Percentiles rank a stretch among this genome's conserved stretches.
These are phyloP conservation scores for Stichodactyla mertensii DNA, from an alignment of 64 coral and sea anemone genomes.

Conservation along the genomic window DNA sequence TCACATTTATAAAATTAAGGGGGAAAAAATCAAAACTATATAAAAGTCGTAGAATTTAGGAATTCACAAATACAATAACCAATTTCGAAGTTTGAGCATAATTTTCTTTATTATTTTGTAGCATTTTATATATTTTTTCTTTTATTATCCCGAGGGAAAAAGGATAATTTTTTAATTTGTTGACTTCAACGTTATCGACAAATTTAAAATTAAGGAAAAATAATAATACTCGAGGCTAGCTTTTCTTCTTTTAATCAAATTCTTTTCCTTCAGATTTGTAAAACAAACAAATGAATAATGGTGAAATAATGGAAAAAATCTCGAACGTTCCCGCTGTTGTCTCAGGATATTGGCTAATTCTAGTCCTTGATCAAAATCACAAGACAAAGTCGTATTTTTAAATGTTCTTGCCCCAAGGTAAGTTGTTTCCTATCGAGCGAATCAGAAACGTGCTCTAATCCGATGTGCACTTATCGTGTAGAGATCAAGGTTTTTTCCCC, in stretches of 20 bases:
- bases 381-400: neutral
- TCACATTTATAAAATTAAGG: neutral
- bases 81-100: neutral
- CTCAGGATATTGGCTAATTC: constrained; percentile 14
- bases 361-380: constrained; percentile 1
- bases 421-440: neutral
- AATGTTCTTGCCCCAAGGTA: neutral
- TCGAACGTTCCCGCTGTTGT: neutral
- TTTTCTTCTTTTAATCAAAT: neutral
- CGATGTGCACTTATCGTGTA: neutral
- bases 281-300: neutral
- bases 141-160: neutral
- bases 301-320: neutral
- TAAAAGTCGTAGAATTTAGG: neutral
- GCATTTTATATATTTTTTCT: neutral
- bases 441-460: neutral
- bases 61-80: neutral
- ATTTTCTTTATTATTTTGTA: neutral
- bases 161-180: neutral
- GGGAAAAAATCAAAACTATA: neutral
- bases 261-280: neutral
- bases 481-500: neutral
- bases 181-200: neutral
- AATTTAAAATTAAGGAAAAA: neutral
- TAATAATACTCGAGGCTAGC: neutral